These are phyloP conservation scores for Spicauda simplicius DNA, from an alignment of 2,888 invertebrate genomes.

Conservation along the genomic window DNA sequence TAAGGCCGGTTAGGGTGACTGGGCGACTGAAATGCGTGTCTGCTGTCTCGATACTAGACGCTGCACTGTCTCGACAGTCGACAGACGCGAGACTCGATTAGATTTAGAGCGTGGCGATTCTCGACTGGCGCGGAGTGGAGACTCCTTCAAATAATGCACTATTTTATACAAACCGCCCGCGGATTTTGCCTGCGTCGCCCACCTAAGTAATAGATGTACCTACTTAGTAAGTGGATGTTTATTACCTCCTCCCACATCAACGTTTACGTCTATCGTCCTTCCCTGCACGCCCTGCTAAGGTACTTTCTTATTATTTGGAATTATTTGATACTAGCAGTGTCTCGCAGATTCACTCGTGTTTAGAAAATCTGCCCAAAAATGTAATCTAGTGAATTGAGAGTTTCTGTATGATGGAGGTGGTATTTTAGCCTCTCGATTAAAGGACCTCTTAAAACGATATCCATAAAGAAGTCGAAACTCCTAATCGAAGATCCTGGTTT, in stretches of 20 bases:
- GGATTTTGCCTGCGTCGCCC: background rate
- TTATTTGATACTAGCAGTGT: background rate
- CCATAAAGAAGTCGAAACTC: no score
- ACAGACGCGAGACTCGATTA: background rate
- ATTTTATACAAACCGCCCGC: background rate
- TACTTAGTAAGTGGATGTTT: background rate
- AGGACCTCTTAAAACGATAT: no score
- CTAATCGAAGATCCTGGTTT: no score
- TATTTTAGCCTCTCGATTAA: no score
- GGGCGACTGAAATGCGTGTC: constrained; percentile 3
- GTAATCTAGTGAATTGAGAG: no score
- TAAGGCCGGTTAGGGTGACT: background rate
- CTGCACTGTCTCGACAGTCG: background rate
- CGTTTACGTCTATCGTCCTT: background rate
- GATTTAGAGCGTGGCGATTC: constrained; percentile 3
- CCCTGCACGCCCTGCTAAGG: background rate
- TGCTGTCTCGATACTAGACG: background rate
- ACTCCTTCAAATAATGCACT: background rate
- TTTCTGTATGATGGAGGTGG: no score
- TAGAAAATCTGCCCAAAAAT: no score
- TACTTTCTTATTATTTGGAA: background rate
- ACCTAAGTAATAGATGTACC: background rate
- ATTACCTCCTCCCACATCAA: background rate
- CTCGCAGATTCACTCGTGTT: no score
- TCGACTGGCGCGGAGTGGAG: background rate